These are phyloP conservation scores for Tetramorium alpestre DNA, from an alignment of 1,140 invertebrate species.

Conservation along the genomic window DNA sequence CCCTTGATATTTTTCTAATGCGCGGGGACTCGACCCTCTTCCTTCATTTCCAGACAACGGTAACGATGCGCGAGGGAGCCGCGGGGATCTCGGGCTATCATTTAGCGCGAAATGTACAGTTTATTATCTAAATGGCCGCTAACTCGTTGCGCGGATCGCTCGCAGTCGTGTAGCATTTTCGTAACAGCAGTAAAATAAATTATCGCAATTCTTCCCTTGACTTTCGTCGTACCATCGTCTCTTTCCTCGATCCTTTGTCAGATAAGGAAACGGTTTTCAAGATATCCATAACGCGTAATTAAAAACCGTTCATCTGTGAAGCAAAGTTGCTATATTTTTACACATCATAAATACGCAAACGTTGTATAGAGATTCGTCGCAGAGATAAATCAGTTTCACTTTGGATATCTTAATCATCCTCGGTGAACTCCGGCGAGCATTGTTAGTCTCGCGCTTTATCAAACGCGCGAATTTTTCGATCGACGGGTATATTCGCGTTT, in stretches of 20 bases:
- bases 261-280: background rate
- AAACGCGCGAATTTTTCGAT: constrained; percentile 27
- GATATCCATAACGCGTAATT: background rate
- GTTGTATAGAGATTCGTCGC: no score
- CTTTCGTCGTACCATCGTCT: background rate
- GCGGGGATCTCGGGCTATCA: constrained; percentile 38
- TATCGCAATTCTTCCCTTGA: background rate
- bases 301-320: background rate
- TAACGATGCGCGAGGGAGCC: constrained; percentile 32
- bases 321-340: background rate
- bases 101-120: constrained; percentile 28
- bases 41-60: constrained; percentile 37
- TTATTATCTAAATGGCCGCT: constrained; percentile 40
- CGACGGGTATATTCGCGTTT: constrained; percentile 26
- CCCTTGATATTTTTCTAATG: constrained; percentile 62
- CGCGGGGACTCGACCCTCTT: constrained; percentile 35
- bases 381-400: constrained; percentile 9
- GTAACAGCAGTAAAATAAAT: constrained; percentile 10
- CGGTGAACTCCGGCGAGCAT: constrained; percentile 8
- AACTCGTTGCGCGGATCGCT: constrained; percentile 22
- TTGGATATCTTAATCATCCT: constrained; percentile 38
- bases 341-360: background rate
- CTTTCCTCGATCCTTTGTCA: background rate
- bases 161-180: constrained; percentile 19
- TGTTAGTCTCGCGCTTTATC: constrained; percentile 31